Evolutionary conservation across 2,888 invertebrate genomes (phyloP), one percentile per base, ranked within the genome.

Genomic region (Branchellion lobata): DNA sequence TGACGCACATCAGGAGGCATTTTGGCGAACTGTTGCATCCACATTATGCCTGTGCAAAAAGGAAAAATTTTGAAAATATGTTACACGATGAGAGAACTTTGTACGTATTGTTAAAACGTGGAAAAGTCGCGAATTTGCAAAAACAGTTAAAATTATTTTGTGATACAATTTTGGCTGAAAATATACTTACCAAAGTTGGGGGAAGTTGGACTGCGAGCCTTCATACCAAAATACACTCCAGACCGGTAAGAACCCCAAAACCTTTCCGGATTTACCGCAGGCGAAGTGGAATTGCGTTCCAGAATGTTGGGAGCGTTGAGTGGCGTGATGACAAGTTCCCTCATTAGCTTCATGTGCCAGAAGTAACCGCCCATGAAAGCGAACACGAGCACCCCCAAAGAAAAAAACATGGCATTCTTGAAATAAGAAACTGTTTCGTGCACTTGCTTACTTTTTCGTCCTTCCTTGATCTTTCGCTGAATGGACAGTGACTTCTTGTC

Each of bases 41-140:
- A 97, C 95, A 96, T 95, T 24, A 96, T 88, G 0, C 97, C 96
- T 84, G 94, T 92, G 0, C n/a, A n/a, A 77, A 76, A 96, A 96
- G 3, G 47, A 27, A 14, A 34, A 31, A 69, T 40, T 36, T 78
- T 98, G 97, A 69, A 33, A 31, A 14, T 31, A 24, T 31, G 11
- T 31, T 31, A 68, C 21, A 68, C 27, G 11, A 21, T 68, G 24
- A 68, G 21, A 68, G 18, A 18, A 24, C 18, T 68, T 68, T 21
- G 21, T 21, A 68, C 11, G 14, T 24, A 68, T 14, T 14, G 14
- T 14, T 27, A 14, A 14, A 18, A 14, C 18, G 40, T 40, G 40
- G 40, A 40, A 8, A 40, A 40, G n/a, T 27, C 77, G 24, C n/a
- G 40, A 71, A 47, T 78, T 21, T 5, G 61, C 1, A 33, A 14